Evolutionary conservation across 2,113 vertebrate genomes (phyloP).

Genomic region (Ciconia stormi): DNA sequence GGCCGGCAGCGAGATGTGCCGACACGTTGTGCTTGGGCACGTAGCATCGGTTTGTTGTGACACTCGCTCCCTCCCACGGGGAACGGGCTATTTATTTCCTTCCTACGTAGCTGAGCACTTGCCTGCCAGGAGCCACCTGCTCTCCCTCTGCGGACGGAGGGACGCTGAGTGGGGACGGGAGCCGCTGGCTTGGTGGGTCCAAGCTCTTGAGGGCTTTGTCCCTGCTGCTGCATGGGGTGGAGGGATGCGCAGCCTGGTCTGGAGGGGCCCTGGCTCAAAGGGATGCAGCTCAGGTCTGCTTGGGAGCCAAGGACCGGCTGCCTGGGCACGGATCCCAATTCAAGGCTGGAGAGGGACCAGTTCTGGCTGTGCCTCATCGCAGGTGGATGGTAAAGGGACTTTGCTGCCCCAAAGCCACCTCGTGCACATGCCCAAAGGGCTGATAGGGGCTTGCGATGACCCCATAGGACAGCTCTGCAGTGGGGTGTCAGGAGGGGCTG

Average conservation of each 20-base stretch:
- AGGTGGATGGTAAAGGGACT: neutral
- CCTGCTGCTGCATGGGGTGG: accelerated
- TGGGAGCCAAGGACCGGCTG: neutral
- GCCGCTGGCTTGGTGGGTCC: neutral
- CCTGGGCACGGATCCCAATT: neutral
- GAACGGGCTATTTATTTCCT: neutral
- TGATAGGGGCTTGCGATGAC: neutral
- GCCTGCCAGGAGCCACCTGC: neutral
- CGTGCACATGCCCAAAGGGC: neutral
- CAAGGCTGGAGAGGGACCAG: too few species aligned
- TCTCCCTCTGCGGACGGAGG: neutral
- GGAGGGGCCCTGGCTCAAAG: neutral
- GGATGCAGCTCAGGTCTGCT: neutral
- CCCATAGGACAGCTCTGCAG: neutral
- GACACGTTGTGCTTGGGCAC: accelerated
- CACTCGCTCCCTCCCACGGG: neutral
- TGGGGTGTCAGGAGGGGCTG: neutral
- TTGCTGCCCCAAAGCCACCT: neutral
- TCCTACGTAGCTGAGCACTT: neutral
- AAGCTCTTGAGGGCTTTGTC: neutral
- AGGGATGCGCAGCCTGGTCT: neutral
- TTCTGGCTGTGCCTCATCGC: neutral
- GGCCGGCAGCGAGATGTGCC: accelerated
- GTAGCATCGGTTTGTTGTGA: neutral
- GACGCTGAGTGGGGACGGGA: accelerated